Evolutionary conservation across 2,797 vertebrate species (phyloP), one percentile per base, ranked within the genome.

Genomic region (Chelidonichthys spinosus): DNA sequence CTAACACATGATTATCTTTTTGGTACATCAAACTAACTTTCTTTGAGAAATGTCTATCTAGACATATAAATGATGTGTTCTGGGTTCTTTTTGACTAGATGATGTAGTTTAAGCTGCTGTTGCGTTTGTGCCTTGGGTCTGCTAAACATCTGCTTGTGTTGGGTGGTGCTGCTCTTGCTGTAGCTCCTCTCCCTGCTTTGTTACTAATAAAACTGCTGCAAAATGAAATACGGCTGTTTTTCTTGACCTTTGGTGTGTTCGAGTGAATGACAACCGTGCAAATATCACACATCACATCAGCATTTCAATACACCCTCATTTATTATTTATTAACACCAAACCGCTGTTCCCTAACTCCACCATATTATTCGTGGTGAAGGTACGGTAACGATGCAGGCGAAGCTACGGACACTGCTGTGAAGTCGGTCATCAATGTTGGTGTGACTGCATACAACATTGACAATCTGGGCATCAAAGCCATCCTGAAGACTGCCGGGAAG

Each of bases 371-470:
- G 15, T 88, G 83, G 77, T 84, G 68, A 94, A 99, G 97, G 95
- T 98, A 98, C 0, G 97, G 97, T 6, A 87, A 95, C 0, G 93
- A 95, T 6, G 95, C 95, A 11, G 95, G 96, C 25, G 87, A 93
- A 35, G 97, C 96, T 62, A 96, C 97, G n/a, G 93, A 97, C 63
- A 87, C 95, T 0, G 96, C 92, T 3, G 50, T 99, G 72, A 90
- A 93, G 76, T 98, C 97, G 68, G 95, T 93, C 55, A 82, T 95
- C 90, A 96, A 97, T 64, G 86, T 97, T 68, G 97, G 96, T 3
- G 37, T 97, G 74, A 82, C 97, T 3, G 96, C 96, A 2, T 93
- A 96, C 90, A 97, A 97, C 83, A 86, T 99, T 61, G 95, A 99
- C 79, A 92, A 96, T 85, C 91, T 97, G 59, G 96, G 93, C 49